Base-by-base conservation (phyloP, 2,113 vertebrate genomes). In the Tonatia bakeri region DNA sequence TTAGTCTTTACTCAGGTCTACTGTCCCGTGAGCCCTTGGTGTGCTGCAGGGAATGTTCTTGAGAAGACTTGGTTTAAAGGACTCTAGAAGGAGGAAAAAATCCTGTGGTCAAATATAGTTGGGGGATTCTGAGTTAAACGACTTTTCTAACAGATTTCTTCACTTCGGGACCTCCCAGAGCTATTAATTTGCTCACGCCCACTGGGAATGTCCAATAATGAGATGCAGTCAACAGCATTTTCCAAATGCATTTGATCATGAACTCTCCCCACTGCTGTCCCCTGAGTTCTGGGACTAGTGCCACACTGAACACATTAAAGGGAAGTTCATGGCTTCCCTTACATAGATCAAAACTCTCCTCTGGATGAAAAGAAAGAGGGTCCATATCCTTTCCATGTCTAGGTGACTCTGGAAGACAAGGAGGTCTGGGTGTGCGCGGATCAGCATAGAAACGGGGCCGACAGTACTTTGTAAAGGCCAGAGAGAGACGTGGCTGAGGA, bases 41-140 rank as follows among this genome's bases (percentile, higher is more conserved):
- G 76, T 69, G 12, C 59, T 91, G 83, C 54, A 54, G 83, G 72
- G 43, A 9, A 11, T 65, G 24, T 43, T 81, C 82, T 76, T 56
- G 28, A 76, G 64, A 54, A 47, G 6, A 22, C 15, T 80, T 65
- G 61, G 91, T 70, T 84, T 52, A 91, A 96, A 56, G 59, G 65
- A 52, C 38, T 95, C 69, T 45, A 75, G 56, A 31, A 56, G 43
- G 81, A 87, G 67, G 52, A 50, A 61, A 54, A 40, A 33, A n/a
- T 40, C 43, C 43, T 15, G 40, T 20, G 56, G 77, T 85, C 83
- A 43, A 61, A 95, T 12, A 28, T 11, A 56, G 56, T 17, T 45
- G 24, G 56, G 52, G 36, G 89, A 45, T 45, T 13, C 67, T 28
- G 45, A 31, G 28, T 56, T n/a, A 40, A 73, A 69, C 22, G 38